These are phyloP conservation scores for Clarias macrocephalus DNA, from an alignment of 2,113 vertebrate species.

Conservation along the genomic window DNA sequence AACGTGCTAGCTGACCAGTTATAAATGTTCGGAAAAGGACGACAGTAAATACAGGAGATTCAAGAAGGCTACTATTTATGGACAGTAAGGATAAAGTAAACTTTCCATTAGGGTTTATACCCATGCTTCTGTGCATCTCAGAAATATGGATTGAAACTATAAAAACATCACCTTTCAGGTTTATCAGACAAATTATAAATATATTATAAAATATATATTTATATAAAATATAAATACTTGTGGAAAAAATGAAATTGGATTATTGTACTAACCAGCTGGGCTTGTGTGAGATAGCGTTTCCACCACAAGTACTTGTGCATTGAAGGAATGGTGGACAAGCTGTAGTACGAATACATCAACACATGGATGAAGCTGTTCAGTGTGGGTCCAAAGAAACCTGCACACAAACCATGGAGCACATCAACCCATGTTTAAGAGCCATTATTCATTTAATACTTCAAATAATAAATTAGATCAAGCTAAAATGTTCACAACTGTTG, in stretches of 20 bases:
- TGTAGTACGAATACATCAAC: conserved; percentile 87
- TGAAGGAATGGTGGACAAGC: conserved; percentile 83
- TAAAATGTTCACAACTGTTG: not conserved
- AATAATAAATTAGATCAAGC: not conserved
- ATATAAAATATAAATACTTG: conserved; percentile 10
- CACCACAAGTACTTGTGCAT: conserved; percentile 88
- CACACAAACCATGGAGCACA: not conserved
- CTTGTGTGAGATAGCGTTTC: conserved; percentile 90
- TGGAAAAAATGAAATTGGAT: not conserved
- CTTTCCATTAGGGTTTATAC: not conserved
- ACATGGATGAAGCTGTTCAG: conserved; percentile 89
- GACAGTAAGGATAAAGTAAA: too few relatives aligned
- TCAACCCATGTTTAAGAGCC: not conserved
- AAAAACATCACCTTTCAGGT: not conserved
- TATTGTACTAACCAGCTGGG: conserved; percentile 76
- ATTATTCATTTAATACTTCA: not conserved
- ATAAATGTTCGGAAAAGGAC: too few relatives aligned
- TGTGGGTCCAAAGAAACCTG: conserved; percentile 87
- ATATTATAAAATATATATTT: too few relatives aligned
- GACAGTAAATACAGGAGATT: too few relatives aligned
- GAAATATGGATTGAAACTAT: not conserved
- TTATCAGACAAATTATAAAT: not conserved
- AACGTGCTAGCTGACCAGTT: too few relatives aligned
- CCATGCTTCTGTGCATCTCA: not conserved
- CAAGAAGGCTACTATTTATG: too few relatives aligned